A percentile compares a stretch with the other conserved stretches of the same genome.
phyloP scores from a whole-genome alignment of 2,888 invertebrate species.

The Limnephilus marmoratus region DNA sequence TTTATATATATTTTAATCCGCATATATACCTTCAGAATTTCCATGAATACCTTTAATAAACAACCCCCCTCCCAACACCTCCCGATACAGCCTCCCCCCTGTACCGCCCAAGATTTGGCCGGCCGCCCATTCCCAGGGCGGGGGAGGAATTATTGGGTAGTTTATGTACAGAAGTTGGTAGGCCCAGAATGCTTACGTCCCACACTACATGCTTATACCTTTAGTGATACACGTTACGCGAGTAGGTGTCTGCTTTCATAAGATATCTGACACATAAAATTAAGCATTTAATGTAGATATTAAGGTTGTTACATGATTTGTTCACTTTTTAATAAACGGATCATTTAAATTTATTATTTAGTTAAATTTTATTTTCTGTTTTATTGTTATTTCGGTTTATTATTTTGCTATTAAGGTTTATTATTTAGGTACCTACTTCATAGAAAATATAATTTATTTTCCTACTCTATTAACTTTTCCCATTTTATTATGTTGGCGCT shows the following conservation, averaged over 20 bases:
- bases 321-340: too few relatives aligned
- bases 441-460: too few relatives aligned
- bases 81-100: not conserved
- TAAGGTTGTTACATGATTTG: not conserved
- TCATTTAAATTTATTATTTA: too few relatives aligned
- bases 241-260: not conserved
- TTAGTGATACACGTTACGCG: not conserved
- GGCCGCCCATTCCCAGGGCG: not conserved
- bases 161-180: constrained; percentile 2
- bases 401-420: too few relatives aligned
- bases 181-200: not conserved
- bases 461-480: too few relatives aligned
- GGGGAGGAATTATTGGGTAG: constrained; percentile 2
- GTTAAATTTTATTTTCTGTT: too few relatives aligned
- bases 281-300: not conserved
- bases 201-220: not conserved
- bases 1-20: not conserved
- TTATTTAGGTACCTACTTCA: too few relatives aligned
- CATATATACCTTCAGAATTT: not conserved
- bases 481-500: too few relatives aligned
- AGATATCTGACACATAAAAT: not conserved
- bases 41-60: constrained; percentile 2
- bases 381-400: too few relatives aligned
- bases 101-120: not conserved
- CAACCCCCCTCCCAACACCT: not conserved